Evolutionary conservation across 2,797 vertebrate species (phyloP), one percentile per base, ranked within the genome.

Genomic region (Vultur gryphus): DNA sequence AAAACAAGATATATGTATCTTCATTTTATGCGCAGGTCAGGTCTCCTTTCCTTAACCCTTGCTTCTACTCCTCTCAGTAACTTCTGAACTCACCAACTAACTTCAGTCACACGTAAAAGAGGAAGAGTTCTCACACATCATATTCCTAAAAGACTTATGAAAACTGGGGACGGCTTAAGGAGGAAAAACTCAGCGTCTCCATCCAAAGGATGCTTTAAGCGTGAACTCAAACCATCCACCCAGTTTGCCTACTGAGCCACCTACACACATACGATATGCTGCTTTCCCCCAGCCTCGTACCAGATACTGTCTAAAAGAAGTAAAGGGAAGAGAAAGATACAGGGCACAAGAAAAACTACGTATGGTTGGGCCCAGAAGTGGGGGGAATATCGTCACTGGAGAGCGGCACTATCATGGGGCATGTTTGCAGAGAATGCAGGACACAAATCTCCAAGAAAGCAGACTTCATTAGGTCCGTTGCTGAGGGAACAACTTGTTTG

Each of bases 401-500:
- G 73, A 69, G 64, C 43, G 6, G 85, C 9, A 0, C 19, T 39
- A 35, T 33, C 82, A 10, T 2, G 3, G 51, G 46, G 46, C 35
- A 15, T 1, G 67, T 14, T 16, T 21, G 62, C 2, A 10, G 59
- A 28, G 79, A 91, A n/a, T 0, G 9, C 69, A 19, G 87, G 95
- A 26, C 58, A 51, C 77, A 29, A 16, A 46, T 13, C 95, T 71
- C 93, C 88, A 46, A 35, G 92, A 84, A 89, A 58, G 66, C 85
- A 57, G 83, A 21, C 65, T 92, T 48, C 85, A 57, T 49, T 46
- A 81, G 69, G 3, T 10, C 54, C 5, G 80, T 72, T 84, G 95
- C 96, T 95, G 83, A 31, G 95, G 83, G 92, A 96, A 95, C 95
- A 88, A 73, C 44, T 49, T 71, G 87, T 89, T 84, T 94, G 88